Conservation (phyloP, 2,113 vertebrate genomes). For the Gopherus evgoodei region DNA sequence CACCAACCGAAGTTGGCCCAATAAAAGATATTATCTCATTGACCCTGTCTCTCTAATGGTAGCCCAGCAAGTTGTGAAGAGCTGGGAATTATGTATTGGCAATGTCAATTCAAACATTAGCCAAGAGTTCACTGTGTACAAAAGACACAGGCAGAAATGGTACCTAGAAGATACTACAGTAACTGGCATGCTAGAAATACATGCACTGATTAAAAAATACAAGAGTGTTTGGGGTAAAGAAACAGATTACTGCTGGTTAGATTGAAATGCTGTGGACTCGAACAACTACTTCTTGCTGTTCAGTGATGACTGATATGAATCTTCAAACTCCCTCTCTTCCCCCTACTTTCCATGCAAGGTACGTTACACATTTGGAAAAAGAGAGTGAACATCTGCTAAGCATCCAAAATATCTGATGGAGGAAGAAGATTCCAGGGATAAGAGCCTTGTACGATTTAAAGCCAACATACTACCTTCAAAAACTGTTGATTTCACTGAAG, state of each 20-base stretch:
- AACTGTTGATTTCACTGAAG: fast-evolving
- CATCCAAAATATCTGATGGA: conserved; percentile 7
- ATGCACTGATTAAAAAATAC: not conserved
- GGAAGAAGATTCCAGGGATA: conserved; percentile 27
- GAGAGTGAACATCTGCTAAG: conserved; percentile 1
- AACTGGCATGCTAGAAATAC: not conserved
- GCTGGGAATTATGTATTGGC: not conserved
- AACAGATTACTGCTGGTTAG: not conserved
- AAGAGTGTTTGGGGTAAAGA: not conserved
- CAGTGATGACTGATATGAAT: too few relatives aligned
- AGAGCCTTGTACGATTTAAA: not conserved
- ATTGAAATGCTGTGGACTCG: not conserved
- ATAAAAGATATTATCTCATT: not conserved
- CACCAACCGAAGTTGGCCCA: too few relatives aligned
- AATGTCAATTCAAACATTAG: not conserved
- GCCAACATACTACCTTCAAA: not conserved
- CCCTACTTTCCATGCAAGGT: not conserved
- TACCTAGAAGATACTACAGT: not conserved
- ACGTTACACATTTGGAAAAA: not conserved
- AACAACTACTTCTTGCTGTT: not conserved
- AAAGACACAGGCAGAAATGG: not conserved
- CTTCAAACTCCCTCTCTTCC: not conserved
- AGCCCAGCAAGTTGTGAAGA: not conserved
- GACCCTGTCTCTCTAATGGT: not conserved
- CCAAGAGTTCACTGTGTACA: too few relatives aligned